Evolutionary conservation across 2,113 vertebrate species (phyloP).

Genomic region (Columbina picui): DNA sequence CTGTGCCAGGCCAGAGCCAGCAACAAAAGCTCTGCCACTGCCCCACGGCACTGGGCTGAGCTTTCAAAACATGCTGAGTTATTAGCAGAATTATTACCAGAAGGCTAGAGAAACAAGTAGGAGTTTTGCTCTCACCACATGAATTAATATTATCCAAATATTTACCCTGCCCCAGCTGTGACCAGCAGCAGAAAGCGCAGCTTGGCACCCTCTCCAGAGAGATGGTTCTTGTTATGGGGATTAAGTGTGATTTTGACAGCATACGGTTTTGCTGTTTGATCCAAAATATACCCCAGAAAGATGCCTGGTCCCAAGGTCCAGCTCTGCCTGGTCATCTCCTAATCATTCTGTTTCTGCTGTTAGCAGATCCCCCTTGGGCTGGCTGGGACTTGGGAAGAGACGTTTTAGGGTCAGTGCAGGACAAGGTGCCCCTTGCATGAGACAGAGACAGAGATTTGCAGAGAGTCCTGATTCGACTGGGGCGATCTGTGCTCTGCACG

Average conservation of each 20-base stretch:
- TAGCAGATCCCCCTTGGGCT: not conserved
- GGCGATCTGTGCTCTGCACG: fast-evolving
- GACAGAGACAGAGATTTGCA: not conserved
- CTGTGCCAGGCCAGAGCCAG: not conserved
- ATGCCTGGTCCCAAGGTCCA: not conserved
- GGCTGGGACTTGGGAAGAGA: not conserved
- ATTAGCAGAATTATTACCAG: not conserved
- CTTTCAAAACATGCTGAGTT: not conserved
- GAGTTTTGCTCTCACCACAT: not conserved
- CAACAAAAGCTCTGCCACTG: not conserved
- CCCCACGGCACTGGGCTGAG: not conserved
- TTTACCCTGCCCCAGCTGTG: not conserved
- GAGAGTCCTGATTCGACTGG: not conserved
- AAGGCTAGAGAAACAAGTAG: not conserved
- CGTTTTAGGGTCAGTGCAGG: not conserved
- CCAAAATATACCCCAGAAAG: not conserved
- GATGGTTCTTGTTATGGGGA: not conserved
- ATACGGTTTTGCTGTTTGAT: not conserved
- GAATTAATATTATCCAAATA: not conserved
- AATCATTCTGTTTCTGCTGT: not conserved
- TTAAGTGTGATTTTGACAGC: not conserved
- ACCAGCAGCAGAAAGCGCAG: not conserved
- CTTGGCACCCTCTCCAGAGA: not conserved
- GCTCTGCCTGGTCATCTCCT: not conserved
- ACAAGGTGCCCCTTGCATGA: not conserved